These are phyloP conservation scores for Phyllostomus hastatus DNA, from an alignment of 2,113 vertebrate species.

Conservation along the genomic window DNA sequence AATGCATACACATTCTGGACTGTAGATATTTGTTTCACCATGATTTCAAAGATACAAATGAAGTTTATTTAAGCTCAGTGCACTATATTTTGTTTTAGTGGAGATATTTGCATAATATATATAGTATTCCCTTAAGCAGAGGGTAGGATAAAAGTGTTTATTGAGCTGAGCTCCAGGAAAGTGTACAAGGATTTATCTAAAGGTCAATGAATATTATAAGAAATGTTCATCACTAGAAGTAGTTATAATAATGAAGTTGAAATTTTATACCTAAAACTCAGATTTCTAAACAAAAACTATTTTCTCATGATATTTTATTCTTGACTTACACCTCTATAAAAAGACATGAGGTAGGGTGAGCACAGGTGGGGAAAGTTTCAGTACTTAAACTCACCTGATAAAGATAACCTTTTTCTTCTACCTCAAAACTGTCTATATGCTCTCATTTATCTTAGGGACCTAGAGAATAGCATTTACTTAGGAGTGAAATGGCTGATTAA, in stretches of 20 bases:
- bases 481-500: background rate
- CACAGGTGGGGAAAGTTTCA: background rate
- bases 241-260: background rate
- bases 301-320: background rate
- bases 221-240: conserved; percentile 7
- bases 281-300: background rate
- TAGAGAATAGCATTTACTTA: background rate
- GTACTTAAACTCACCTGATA: background rate
- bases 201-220: conserved; percentile 44
- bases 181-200: conserved; percentile 23
- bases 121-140: background rate
- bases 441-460: background rate
- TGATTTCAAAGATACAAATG: conserved; percentile 10
- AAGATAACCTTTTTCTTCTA: background rate
- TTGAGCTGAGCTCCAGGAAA: background rate
- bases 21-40: background rate
- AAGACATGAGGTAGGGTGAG: background rate
- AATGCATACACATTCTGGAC: background rate
- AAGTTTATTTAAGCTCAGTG: background rate
- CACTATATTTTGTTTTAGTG: background rate
- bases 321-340: background rate
- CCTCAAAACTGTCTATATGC: background rate
- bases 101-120: conserved; percentile 25
- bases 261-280: background rate
- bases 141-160: background rate